phyloP scores from a whole-genome alignment of 2,888 invertebrate genomes.

The Eucera pruinosa region DNA sequence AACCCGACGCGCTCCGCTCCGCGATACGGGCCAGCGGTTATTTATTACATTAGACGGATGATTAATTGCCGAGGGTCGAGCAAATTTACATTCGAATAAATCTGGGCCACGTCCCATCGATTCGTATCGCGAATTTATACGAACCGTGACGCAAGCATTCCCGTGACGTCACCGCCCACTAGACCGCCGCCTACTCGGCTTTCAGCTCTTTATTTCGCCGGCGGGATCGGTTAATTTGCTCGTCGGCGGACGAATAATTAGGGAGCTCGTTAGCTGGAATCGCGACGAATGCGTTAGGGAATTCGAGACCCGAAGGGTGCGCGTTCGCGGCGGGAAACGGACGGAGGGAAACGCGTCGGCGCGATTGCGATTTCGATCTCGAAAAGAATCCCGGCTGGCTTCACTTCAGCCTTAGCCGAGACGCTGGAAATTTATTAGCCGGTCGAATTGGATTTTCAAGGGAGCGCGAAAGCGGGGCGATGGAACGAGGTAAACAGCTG shows the following conservation, averaged over 20 bases:
- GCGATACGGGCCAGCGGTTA: background rate
- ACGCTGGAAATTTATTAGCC: slow-evolving; percentile 38
- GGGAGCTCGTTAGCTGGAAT: slow-evolving; percentile 21
- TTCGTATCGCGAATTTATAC: slow-evolving; percentile 7
- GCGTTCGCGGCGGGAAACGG: no score
- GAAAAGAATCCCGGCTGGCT: slow-evolving; percentile 18
- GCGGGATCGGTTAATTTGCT: background rate
- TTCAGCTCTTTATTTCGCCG: background rate
- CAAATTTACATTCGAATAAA: slow-evolving; percentile 41
- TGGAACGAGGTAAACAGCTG: slow-evolving; percentile 43
- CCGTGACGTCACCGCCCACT: slow-evolving; percentile 26
- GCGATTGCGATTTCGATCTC: slow-evolving; percentile 17
- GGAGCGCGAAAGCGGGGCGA: background rate
- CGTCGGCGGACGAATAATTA: slow-evolving; percentile 12
- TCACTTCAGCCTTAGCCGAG: background rate
- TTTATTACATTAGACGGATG: slow-evolving; percentile 13
- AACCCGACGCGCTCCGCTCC: background rate
- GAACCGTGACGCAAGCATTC: slow-evolving; percentile 17
- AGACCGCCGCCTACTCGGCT: background rate
- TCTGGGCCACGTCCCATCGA: slow-evolving; percentile 33
- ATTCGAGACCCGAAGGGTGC: no score
- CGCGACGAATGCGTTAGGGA: no score
- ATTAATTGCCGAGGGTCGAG: slow-evolving; percentile 24
- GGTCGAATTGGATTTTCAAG: slow-evolving; percentile 38
- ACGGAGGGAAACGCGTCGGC: no score